Evolutionary conservation across 2,888 invertebrate species (phyloP), one percentile per base, ranked within the genome.

Genomic region (Dione juno): DNA sequence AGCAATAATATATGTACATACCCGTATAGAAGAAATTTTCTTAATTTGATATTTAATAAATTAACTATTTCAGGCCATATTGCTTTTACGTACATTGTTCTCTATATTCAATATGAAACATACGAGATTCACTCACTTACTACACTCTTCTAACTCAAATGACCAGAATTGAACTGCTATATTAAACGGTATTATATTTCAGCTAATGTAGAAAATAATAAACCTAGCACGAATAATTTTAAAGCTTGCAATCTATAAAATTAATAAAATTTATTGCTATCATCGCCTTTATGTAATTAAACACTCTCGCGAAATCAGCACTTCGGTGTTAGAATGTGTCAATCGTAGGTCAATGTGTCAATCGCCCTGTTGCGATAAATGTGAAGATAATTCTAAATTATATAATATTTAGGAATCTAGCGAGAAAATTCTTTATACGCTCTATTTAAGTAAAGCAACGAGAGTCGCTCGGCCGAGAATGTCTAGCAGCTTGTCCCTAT

Each of bases 31-130:
- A 35, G n/a, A n/a, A 3, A 54, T 5, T 35, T 54, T 35, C 10
- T 1, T 35, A n/a, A 54, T 35, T 6, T 9, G n/a, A 11, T 37
- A 3, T 28, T 54, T 35, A 35, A 37, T 9, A 48, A n/a, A n/a
- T 45, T 7, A 48, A 16, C 35, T 37, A 54, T 54, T 54, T 54
- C 37, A 54, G 54, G 54, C 54, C 37, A 35, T 54, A 35, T n/a
- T 54, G n/a, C 3, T 35, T 35, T 35, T 3, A 13, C 14, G 14
- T 10, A 53, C 53, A 54, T 35, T 48, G 14, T 54, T 54, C 10
- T 35, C 3, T 54, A 14, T 54, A 54, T 54, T 54, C 16, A 54
- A 54, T n/a, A 35, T 35, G 5, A 54, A 54, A n/a, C 35, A 11
- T 37, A 54, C n/a, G 10, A 54, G 37, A 54, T 54, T 16, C 37